A percentile compares a stretch with the other conserved stretches of the same genome.
phyloP scores from a whole-genome alignment of 2,888 invertebrate species.

The Drymonia ruficornis region DNA sequence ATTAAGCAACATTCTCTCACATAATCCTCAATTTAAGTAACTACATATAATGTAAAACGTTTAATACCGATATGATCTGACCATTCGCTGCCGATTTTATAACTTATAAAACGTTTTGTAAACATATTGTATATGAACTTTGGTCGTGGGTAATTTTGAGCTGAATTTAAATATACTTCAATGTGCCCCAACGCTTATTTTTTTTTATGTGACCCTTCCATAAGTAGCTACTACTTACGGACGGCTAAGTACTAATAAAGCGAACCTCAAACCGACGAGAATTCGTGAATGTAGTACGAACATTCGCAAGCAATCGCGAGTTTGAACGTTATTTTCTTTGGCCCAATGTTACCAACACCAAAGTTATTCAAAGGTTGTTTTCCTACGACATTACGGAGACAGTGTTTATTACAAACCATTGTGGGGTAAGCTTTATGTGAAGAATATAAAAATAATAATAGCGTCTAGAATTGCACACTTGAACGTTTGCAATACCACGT shows the following conservation, averaged over 20 bases:
- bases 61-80: slow-evolving; percentile 62
- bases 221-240: no score
- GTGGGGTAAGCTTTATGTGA: slow-evolving; percentile 8
- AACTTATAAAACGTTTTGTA: background rate
- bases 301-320: no score
- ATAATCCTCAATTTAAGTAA: no score
- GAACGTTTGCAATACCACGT: slow-evolving; percentile 22
- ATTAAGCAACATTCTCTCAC: no score
- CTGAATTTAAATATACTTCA: no score
- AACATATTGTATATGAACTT: background rate
- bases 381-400: slow-evolving; percentile 30
- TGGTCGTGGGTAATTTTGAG: background rate
- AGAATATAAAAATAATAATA: slow-evolving; percentile 15
- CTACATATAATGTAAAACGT: no score
- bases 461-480: slow-evolving; percentile 19
- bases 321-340: no score
- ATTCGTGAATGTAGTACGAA: no score
- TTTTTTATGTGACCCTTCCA: no score
- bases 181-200: no score
- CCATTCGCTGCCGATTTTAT: slow-evolving; percentile 49
- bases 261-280: no score
- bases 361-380: slow-evolving; percentile 13
- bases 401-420: slow-evolving; percentile 29
- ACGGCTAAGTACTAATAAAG: no score
- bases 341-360: background rate